These are phyloP conservation scores for Harpagus bidentatus DNA, from an alignment of 2,113 vertebrate genomes.

Conservation along the genomic window DNA sequence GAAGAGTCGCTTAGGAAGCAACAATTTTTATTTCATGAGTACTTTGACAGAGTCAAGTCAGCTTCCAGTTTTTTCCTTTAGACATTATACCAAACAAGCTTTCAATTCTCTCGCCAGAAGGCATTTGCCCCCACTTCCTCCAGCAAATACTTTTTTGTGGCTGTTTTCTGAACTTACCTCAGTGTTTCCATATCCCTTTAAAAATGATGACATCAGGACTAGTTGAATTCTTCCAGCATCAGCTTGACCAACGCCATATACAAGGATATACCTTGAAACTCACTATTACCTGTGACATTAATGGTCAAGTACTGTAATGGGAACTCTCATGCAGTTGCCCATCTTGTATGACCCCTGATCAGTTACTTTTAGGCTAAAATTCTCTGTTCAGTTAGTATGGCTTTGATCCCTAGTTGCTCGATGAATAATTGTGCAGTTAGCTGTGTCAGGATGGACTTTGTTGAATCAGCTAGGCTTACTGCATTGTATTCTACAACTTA, in stretches of 20 bases:
- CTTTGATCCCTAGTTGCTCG: not conserved
- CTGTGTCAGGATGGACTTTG: not conserved
- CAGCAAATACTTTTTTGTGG: not conserved
- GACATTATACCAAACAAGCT: not conserved
- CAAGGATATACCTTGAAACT: not conserved
- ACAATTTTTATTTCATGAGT: not conserved
- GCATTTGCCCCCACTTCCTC: not conserved
- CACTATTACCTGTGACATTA: not conserved
- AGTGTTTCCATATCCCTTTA: constrained; percentile 27
- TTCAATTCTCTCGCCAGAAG: constrained; percentile 1
- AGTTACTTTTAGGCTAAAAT: not conserved
- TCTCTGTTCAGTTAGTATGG: not conserved
- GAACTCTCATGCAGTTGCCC: not conserved
- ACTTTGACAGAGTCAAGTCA: not conserved
- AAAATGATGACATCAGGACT: not conserved
- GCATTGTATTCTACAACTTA: not conserved
- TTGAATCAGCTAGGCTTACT: not conserved
- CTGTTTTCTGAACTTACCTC: constrained; percentile 15
- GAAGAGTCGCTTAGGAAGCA: not conserved
- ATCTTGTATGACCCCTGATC: not conserved
- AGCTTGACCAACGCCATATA: not conserved
- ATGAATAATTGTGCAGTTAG: not conserved
- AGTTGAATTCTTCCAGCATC: not conserved
- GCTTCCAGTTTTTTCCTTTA: not conserved
- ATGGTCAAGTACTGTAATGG: not conserved